A percentile compares a stretch with the other conserved stretches of the same genome.
phyloP scores from a whole-genome alignment of 2,888 invertebrate genomes.

The Parasteatoda lunata region DNA sequence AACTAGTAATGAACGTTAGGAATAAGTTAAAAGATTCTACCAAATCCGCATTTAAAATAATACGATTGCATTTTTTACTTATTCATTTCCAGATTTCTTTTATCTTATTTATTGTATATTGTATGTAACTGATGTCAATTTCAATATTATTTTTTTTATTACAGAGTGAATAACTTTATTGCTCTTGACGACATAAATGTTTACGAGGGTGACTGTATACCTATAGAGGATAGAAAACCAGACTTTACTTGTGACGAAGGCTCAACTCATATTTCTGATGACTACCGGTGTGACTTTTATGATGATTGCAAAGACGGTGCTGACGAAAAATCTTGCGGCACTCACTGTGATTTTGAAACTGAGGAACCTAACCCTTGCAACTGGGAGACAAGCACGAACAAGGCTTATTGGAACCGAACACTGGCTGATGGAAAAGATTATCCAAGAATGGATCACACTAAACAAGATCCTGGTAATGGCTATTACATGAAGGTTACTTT shows the following conservation, averaged over 20 bases:
- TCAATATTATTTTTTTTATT: slow-evolving; percentile 12
- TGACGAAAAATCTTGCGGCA: slow-evolving; percentile 66
- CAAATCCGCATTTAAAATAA: background rate
- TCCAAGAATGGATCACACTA: slow-evolving; percentile 58
- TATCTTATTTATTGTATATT: background rate
- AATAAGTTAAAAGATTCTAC: no score
- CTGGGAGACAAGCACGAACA: slow-evolving; percentile 23
- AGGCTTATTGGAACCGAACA: slow-evolving; percentile 37
- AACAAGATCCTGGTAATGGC: slow-evolving; percentile 35
- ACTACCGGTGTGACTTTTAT: slow-evolving; percentile 67
- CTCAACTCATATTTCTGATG: slow-evolving; percentile 42
- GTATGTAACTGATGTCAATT: background rate
- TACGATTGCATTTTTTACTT: background rate
- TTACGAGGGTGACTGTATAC: slow-evolving; percentile 39
- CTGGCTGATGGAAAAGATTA: slow-evolving; percentile 21
- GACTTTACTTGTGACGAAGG: slow-evolving; percentile 57
- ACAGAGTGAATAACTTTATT: slow-evolving; percentile 57
- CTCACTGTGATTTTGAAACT: slow-evolving; percentile 61
- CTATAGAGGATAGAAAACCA: slow-evolving; percentile 36
- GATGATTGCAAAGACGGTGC: slow-evolving; percentile 59
- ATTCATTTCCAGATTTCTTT: background rate
- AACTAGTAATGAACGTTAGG: no score
- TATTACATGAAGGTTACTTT: slow-evolving; percentile 43
- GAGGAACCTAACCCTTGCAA: slow-evolving; percentile 56
- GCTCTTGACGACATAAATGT: slow-evolving; percentile 67